Conservation (phyloP, 2,797 vertebrate genomes). For the Trachurus trachurus region DNA sequence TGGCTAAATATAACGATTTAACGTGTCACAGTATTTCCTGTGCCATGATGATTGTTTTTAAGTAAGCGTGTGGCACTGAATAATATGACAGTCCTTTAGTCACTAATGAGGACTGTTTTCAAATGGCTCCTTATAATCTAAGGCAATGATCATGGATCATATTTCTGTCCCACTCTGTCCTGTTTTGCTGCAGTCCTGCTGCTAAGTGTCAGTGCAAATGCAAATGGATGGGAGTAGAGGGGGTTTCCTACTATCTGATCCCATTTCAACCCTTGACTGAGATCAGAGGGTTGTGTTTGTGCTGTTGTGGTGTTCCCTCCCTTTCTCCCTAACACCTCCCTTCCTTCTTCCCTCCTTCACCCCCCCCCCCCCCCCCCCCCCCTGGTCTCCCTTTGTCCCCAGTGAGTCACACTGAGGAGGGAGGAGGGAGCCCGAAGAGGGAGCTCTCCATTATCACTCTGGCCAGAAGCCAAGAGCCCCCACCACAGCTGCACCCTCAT, state of each 20-base stretch:
- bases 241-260: constrained; percentile 65
- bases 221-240: constrained; percentile 41
- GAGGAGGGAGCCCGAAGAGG: constrained; percentile 39
- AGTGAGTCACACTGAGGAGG: constrained; percentile 48
- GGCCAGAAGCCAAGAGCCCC: constrained; percentile 46
- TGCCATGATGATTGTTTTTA: constrained; percentile 13
- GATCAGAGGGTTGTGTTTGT: constrained; percentile 51
- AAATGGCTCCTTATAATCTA: not conserved
- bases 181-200: constrained; percentile 27
- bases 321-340: constrained; percentile 3
- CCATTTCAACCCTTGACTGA: constrained; percentile 57
- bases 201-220: constrained; percentile 32
- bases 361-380: not conserved
- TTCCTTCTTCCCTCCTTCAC: not conserved
- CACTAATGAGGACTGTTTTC: not conserved
- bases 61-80: constrained; percentile 1
- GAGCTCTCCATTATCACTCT: constrained; percentile 50
- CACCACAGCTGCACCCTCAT: constrained; percentile 39
- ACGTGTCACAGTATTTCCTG: constrained; percentile 25
- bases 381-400: constrained; percentile 32
- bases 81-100: not conserved
- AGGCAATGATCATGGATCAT: not conserved
- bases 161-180: not conserved
- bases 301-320: constrained; percentile 42
- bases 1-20: constrained; percentile 55